Evolutionary conservation across 2,888 invertebrate species (phyloP), one percentile per base, ranked within the genome.

Genomic region (Actias luna): DNA sequence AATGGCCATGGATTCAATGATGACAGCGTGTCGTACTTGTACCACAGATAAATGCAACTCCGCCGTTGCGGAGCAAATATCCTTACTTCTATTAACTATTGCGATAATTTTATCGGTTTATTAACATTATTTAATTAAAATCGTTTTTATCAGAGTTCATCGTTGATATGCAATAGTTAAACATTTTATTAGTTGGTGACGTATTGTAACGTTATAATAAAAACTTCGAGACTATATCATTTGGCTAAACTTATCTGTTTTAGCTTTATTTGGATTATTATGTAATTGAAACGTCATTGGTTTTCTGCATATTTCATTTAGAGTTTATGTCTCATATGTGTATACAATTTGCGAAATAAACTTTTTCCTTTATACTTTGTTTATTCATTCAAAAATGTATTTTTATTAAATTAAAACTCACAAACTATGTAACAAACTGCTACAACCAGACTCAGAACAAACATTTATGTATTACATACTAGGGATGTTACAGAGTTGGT

Each of bases 31-130:
- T 25, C 25, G 18, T 4, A 25, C 60, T 10, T 61, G 60, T 61
- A 27, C 14, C 2, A 25, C 55, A 12, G 60, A 61, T 36, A 55
- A 61, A 12, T 59, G 59, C 29, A 59, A 59, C 27, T 25, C 39
- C 0, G 39, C 39, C 27, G 27, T 39, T 27, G 10, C 16, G 5
- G 18, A 14, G 18, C 59, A 27, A 42, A 25, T 39, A 14, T 29
- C 59, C 2, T 8, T 42, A 16, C n/a, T 59, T 7, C n/a, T 39
- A 8, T 36, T 42, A 27, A 39, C 42, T 42, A 42, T 59, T 29
- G 27, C 39, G 25, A n/a, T n/a, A 29, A 3, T 29, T 2, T 59
- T 59, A 39, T 59, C 59, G 12, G 1, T 59, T 29, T 29, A 29
- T 55, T 55, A 29, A 55, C 29, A 29, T 25, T 46, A 46, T 10